Conservation (phyloP, 2,113 vertebrate genomes). For the Paracyprichromis sp. region DNA sequence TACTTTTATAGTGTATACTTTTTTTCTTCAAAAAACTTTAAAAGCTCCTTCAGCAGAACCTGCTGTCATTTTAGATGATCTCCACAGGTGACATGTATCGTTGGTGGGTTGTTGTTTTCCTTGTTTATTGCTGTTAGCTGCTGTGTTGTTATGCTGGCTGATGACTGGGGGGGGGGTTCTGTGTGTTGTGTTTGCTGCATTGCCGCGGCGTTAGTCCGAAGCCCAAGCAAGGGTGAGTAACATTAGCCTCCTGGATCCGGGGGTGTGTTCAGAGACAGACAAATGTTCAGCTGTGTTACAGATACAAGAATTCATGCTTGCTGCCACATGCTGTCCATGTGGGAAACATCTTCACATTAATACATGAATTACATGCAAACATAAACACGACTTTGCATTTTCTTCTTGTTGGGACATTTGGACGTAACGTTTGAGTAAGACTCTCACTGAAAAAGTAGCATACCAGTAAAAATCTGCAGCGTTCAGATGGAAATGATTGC, state of each 20-base stretch:
- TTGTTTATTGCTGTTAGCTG: constrained; percentile 24
- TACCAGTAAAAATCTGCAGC: background rate
- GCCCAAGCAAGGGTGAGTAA: constrained; percentile 71
- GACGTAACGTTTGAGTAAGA: background rate
- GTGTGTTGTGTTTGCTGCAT: constrained; percentile 68
- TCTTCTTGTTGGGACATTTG: background rate
- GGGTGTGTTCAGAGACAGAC: constrained; percentile 54
- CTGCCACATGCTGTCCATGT: background rate
- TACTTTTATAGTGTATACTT: background rate
- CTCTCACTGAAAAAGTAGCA: background rate
- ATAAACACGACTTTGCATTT: background rate
- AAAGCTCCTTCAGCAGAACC: background rate
- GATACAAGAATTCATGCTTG: constrained; percentile 17
- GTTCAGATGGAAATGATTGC: constrained; percentile 25
- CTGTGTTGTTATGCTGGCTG: constrained; percentile 51
- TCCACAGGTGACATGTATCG: background rate
- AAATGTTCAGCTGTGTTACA: constrained; percentile 22
- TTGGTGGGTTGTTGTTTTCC: constrained; percentile 28
- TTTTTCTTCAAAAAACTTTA: background rate
- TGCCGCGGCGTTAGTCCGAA: constrained; percentile 65
- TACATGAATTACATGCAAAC: constrained; percentile 37
- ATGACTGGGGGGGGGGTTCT: constrained; percentile 60
- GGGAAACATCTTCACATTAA: background rate
- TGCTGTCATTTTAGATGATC: background rate
- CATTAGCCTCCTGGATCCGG: constrained; percentile 48